These are phyloP conservation scores for Menura novaehollandiae DNA, from an alignment of 2,113 vertebrate species.

Conservation along the genomic window DNA sequence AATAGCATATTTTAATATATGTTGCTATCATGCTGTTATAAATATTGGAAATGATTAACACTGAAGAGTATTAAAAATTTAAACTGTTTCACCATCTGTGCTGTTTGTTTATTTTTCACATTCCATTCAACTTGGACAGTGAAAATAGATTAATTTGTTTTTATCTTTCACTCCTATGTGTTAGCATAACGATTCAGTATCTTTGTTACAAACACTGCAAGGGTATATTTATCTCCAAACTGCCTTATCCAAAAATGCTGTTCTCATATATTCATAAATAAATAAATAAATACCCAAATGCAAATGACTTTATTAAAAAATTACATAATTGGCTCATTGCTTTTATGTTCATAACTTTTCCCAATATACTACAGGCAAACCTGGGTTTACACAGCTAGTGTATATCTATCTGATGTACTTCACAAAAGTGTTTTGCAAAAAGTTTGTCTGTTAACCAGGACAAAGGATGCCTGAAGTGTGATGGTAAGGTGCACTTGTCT, in stretches of 20 bases:
- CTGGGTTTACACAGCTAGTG: neutral
- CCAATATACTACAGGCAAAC: neutral
- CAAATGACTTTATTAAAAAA: neutral
- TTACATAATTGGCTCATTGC: neutral
- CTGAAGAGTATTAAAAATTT: conserved; percentile 30
- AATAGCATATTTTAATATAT: neutral
- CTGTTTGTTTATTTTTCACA: conserved; percentile 61
- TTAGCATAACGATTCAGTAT: neutral
- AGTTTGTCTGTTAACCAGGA: neutral
- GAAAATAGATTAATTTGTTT: neutral
- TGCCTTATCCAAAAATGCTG: neutral
- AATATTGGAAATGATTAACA: conserved; percentile 27
- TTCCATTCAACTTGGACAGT: conserved; percentile 27
- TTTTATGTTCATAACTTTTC: neutral
- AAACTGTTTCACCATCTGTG: conserved; percentile 56
- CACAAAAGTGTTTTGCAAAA: neutral
- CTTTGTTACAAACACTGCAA: neutral
- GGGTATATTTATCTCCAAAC: neutral
- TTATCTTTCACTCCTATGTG: neutral
- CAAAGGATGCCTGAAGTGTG: neutral
- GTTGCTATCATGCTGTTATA: neutral
- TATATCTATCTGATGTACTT: neutral
- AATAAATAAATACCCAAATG: neutral
- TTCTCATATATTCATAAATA: neutral
- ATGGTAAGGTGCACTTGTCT: neutral